These are phyloP conservation scores for Trissolcus japonicus DNA, from an alignment of 2,888 invertebrate species.

Conservation along the genomic window DNA sequence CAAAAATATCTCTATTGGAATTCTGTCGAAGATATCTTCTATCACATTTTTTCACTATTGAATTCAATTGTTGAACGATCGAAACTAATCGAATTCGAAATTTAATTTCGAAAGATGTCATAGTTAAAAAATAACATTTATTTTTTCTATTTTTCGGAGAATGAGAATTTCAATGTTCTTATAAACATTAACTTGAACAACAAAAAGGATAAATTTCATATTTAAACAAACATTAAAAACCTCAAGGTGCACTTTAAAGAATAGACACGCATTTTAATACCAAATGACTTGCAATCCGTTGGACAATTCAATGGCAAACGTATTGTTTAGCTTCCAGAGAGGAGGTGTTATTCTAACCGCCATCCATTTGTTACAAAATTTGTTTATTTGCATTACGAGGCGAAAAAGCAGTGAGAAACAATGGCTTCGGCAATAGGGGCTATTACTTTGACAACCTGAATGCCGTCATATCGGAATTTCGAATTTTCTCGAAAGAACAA, in stretches of 20 bases:
- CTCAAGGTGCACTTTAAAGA: too few relatives aligned
- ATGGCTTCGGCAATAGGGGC: slow-evolving; percentile 15
- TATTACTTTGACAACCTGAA: slow-evolving; percentile 26
- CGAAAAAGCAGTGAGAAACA: slow-evolving; percentile 38
- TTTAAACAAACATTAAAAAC: too few relatives aligned
- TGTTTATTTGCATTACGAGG: slow-evolving; percentile 48
- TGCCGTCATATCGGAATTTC: slow-evolving; percentile 30
- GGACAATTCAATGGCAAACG: background rate
- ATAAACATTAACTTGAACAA: background rate
- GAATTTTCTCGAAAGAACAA: slow-evolving; percentile 52
- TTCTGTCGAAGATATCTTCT: too few relatives aligned
- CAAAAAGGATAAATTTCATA: too few relatives aligned
- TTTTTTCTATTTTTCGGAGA: background rate
- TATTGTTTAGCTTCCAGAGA: slow-evolving; percentile 7
- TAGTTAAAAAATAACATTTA: background rate
- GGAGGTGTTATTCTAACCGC: slow-evolving; percentile 23
- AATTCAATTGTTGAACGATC: too few relatives aligned
- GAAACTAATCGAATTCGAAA: too few relatives aligned
- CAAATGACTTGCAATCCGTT: background rate
- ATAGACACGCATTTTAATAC: background rate
- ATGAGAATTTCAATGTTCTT: too few relatives aligned
- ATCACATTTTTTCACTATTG: too few relatives aligned
- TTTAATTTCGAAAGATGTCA: too few relatives aligned
- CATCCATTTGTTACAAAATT: slow-evolving; percentile 27
- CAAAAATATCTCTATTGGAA: too few relatives aligned